These are phyloP conservation scores for Drosophila fuyamai DNA, from an alignment of 1,140 invertebrate genomes.

Conservation along the genomic window DNA sequence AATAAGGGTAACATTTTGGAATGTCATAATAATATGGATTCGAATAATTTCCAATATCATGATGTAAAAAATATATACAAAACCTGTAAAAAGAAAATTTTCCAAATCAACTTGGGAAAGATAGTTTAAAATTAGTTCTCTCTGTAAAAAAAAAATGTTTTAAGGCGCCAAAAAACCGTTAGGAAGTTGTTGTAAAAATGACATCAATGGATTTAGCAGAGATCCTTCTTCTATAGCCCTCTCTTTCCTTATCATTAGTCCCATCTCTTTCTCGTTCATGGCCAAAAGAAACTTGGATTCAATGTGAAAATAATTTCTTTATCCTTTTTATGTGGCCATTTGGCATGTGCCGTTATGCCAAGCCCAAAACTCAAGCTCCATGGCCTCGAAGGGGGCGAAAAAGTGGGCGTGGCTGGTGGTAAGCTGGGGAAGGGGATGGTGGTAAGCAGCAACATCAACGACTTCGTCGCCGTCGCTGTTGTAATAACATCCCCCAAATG, in stretches of 20 bases:
- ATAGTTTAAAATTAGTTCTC: background rate
- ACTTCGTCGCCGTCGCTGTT: conserved; percentile 52
- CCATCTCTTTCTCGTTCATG: conserved; percentile 35
- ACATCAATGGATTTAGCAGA: conserved; percentile 72
- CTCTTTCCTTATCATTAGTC: background rate
- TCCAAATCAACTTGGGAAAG: no score
- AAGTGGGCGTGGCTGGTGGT: conserved; percentile 16
- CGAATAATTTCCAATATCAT: no score
- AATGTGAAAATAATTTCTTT: conserved; percentile 85
- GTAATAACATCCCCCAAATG: conserved; percentile 85
- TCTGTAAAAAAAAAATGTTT: conserved; percentile 8
- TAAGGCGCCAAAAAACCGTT: conserved; percentile 51
- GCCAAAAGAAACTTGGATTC: conserved; percentile 61
- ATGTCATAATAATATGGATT: no score
- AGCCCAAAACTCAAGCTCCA: conserved; percentile 41
- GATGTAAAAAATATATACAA: no score
- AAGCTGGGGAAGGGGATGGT: background rate
- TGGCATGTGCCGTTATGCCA: conserved; percentile 83
- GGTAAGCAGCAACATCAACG: conserved; percentile 15
- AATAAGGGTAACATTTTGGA: no score
- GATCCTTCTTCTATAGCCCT: conserved; percentile 21
- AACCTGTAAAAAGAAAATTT: no score
- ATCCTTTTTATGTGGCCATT: conserved; percentile 85
- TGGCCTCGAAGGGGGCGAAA: conserved; percentile 8
- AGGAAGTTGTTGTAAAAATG: conserved; percentile 68